A percentile compares a stretch with the other conserved stretches of the same genome.
Conservation (phyloP, 1,140 invertebrate genomes). For the Lepidostoma basale region DNA sequence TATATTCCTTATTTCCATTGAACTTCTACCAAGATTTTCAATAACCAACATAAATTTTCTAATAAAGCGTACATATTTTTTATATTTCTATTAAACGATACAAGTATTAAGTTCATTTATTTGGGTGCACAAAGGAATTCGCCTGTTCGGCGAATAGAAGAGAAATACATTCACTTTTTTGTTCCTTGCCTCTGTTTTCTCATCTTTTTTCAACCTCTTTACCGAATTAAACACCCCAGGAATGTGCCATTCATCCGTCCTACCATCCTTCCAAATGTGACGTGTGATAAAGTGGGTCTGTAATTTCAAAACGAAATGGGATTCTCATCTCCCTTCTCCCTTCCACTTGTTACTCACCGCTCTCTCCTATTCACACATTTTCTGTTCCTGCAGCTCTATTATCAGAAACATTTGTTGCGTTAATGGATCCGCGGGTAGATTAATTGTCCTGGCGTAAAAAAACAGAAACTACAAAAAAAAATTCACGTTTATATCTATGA, state of each 20-base stretch:
- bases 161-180: background rate
- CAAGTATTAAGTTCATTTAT: no score
- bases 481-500: no score
- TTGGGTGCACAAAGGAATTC: background rate
- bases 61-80: no score
- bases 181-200: background rate
- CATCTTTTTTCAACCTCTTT: background rate
- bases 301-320: conserved; percentile 36
- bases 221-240: conserved; percentile 4
- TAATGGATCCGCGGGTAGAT: conserved; percentile 5
- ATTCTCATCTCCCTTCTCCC: conserved; percentile 17
- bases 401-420: conserved; percentile 20
- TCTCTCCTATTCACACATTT: background rate
- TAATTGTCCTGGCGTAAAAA: background rate
- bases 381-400: conserved; percentile 11
- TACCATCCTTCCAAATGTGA: conserved; percentile 34
- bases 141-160: background rate
- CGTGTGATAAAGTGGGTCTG: conserved; percentile 36
- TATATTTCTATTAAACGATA: no score
- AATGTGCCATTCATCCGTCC: conserved; percentile 28
- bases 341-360: conserved; percentile 6
- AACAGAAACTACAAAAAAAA: no score
- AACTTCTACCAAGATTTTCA: no score
- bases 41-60: no score
- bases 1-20: no score